A percentile compares a stretch with the other conserved stretches of the same genome.
Evolutionary conservation across 2,888 invertebrate species (phyloP).

Genomic region (Pristionchus exspectatus): DNA sequence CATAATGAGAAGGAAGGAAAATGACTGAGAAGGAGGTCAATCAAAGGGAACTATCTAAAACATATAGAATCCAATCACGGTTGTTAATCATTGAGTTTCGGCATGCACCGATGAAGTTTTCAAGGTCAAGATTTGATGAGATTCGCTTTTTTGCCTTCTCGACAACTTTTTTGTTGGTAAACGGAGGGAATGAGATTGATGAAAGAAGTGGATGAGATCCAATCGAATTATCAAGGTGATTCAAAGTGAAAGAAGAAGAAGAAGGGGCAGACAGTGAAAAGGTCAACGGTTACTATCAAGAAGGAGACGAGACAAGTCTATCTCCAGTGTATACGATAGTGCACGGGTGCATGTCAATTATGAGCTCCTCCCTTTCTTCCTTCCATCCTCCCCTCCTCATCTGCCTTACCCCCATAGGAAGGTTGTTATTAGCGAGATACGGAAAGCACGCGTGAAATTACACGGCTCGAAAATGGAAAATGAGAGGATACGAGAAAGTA

Average conservation of each 20-base stretch:
- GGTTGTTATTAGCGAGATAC: slow-evolving; percentile 45
- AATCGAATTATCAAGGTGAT: slow-evolving; percentile 47
- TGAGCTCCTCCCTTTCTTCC: background rate
- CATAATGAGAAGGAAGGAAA: background rate
- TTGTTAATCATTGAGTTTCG: background rate
- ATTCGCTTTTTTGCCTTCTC: slow-evolving; percentile 40
- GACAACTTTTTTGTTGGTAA: slow-evolving; percentile 43
- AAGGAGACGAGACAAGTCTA: background rate
- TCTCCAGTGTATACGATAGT: background rate
- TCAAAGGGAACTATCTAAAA: background rate
- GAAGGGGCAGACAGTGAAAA: slow-evolving; percentile 24
- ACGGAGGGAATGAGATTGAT: slow-evolving; percentile 41
- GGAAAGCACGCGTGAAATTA: slow-evolving; percentile 44
- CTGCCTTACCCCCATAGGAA: background rate
- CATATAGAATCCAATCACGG: background rate
- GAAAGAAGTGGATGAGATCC: slow-evolving; percentile 11
- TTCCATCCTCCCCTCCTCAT: slow-evolving; percentile 14
- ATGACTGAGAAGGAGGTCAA: slow-evolving; percentile 35
- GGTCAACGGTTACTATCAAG: slow-evolving; percentile 11
- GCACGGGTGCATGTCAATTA: slow-evolving; percentile 11
- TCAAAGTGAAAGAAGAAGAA: background rate
- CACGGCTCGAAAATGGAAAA: slow-evolving; percentile 22
- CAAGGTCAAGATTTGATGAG: slow-evolving; percentile 42
- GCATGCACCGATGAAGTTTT: background rate
- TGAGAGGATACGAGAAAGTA: slow-evolving; percentile 4